A percentile compares a stretch with the other conserved stretches of the same genome.
phyloP scores from a whole-genome alignment of 2,797 vertebrate genomes.

The Phrynocephalus guinanensis region DNA sequence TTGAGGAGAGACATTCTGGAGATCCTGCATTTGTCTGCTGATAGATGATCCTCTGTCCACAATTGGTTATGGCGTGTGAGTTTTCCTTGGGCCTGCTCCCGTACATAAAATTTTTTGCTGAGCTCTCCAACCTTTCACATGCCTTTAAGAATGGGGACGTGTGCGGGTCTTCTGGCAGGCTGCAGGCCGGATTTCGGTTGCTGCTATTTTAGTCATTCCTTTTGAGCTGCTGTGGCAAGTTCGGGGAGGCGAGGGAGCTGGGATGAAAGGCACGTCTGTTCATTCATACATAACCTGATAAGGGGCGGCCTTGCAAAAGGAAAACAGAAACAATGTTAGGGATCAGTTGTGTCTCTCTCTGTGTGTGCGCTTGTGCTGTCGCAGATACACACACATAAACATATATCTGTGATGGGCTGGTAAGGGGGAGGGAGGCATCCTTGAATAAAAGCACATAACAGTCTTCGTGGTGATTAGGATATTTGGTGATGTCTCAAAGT shows the following conservation, averaged over 20 bases:
- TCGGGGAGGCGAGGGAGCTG: conserved; percentile 33
- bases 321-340: conserved; percentile 48
- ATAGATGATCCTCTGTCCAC: conserved; percentile 96
- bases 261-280: conserved; percentile 85
- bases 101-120: conserved; percentile 87
- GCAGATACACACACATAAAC: too few species aligned
- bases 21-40: conserved; percentile 95
- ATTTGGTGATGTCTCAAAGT: background rate
- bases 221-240: conserved; percentile 81
- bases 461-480: background rate
- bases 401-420: too few species aligned
- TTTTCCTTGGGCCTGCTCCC: conserved; percentile 86
- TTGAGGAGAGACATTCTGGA: conserved; percentile 98
- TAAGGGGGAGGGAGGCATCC: background rate
- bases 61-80: conserved; percentile 89
- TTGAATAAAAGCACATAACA: accelerated
- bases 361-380: background rate
- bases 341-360: conserved; percentile 29
- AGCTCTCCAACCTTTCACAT: conserved; percentile 81
- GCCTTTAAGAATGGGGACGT: conserved; percentile 72
- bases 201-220: conserved; percentile 88
- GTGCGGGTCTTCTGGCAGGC: conserved; percentile 77
- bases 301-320: conserved; percentile 45
- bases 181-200: conserved; percentile 75
- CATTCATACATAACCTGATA: conserved; percentile 82